Base-by-base conservation (phyloP, 2,888 invertebrate genomes). In the Podotricha telesiphe region DNA sequence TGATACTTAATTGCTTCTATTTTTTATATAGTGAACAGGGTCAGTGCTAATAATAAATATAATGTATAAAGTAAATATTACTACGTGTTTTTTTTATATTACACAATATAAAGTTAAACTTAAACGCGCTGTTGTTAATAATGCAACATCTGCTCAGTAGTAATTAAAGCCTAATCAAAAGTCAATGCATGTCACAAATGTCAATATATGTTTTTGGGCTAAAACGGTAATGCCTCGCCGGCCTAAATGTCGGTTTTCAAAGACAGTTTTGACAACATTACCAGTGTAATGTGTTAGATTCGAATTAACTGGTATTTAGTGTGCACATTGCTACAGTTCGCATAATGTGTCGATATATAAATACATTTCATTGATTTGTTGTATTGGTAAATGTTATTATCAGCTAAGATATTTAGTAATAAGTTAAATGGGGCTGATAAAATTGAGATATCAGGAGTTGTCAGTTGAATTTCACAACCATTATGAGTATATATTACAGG, bases 201-300 rank as follows among this genome's bases (percentile, higher is more conserved):
- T 59, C 59, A 22, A 59, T 59, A 58, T 15, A 17, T 45, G 59
- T 22, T 59, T 58, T 59, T 59, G 45, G 59, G 22, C 22, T 59
- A 45, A 45, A 59, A 10, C 22, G 20, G 45, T 45, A 59, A 19
- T 19, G 34, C 56, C 20, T 19, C 19, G 28, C 20, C 56, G 55
- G 65, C 65, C 65, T 37, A 56, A 47, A 55, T 55, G 66, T 67
- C 59, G 17, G 13, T 50, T 67, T 59, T 51, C 58, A 67, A 67
- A 67, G 66, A 67, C 66, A 67, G 66, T 67, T 67, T 67, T 67
- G 66, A 67, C 66, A 67, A 59, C 48, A 59, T 50, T 67, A 50
- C 56, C 28, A 28, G 59, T 59, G 34, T 59, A 67, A 59, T 50
- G 59, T 50, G 37, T 20, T 62, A 47, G 37, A 62, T 48, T 37